Evolutionary conservation across 2,888 invertebrate species (phyloP).

Genomic region (Gastrophysa polygoni): DNA sequence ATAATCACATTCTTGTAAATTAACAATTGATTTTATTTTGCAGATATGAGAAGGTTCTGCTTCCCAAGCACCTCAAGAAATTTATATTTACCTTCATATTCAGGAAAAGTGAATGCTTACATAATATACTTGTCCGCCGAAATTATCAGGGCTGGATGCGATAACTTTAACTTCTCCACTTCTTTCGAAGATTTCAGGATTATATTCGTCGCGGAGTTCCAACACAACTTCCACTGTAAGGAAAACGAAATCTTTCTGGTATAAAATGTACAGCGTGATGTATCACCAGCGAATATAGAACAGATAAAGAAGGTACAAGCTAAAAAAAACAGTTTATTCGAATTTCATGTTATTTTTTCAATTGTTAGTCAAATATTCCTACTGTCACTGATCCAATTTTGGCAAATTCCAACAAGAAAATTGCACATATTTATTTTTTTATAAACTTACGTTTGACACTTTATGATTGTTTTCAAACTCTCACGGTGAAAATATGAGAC

Average conservation of each 20-base stretch:
- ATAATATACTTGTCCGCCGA: conserved; percentile 16
- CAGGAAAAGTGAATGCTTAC: conserved; percentile 15
- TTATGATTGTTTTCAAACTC: too few relatives aligned
- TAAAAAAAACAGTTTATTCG: too few relatives aligned
- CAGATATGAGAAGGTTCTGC: conserved; percentile 26
- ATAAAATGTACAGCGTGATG: background rate
- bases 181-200: background rate
- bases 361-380: too few relatives aligned
- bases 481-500: too few relatives aligned
- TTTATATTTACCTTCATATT: conserved; percentile 20
- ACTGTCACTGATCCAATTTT: too few relatives aligned
- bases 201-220: background rate
- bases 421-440: too few relatives aligned
- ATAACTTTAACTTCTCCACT: background rate
- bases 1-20: background rate
- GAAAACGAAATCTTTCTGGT: background rate
- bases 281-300: too few relatives aligned
- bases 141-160: background rate
- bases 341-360: too few relatives aligned
- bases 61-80: conserved; percentile 17
- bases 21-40: background rate
- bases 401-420: too few relatives aligned
- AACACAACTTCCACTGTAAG: background rate
- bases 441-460: too few relatives aligned
- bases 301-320: too few relatives aligned